Conservation (phyloP, 2,888 invertebrate genomes). For the Heterodera filipjevi region DNA sequence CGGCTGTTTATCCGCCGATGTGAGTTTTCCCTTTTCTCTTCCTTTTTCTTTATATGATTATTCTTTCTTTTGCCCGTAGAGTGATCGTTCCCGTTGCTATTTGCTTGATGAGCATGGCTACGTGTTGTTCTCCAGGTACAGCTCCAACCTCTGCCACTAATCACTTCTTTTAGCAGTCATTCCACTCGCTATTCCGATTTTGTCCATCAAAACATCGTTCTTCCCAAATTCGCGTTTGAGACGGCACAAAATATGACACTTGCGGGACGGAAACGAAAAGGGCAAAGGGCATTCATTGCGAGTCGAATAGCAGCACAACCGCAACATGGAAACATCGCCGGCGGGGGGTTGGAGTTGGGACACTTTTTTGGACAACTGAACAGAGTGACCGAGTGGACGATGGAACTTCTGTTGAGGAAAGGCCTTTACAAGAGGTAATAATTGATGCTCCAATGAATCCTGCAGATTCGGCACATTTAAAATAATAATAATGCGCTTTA, state of each 20-base stretch:
- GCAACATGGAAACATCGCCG: slow-evolving; percentile 13
- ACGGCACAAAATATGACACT: slow-evolving; percentile 12
- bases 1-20: slow-evolving; percentile 51
- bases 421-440: slow-evolving; percentile 53
- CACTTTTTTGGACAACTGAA: slow-evolving; percentile 60
- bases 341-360: slow-evolving; percentile 42
- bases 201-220: slow-evolving; percentile 27
- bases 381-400: slow-evolving; percentile 60
- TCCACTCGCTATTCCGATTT: slow-evolving; percentile 31
- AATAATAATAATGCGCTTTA: too few relatives aligned
- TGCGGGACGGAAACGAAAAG: background rate
- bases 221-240: background rate
- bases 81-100: slow-evolving; percentile 53
- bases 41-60: background rate
- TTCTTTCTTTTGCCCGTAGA: slow-evolving; percentile 32
- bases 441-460: background rate
- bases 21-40: slow-evolving; percentile 22
- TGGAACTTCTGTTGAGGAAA: slow-evolving; percentile 57
- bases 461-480: background rate
- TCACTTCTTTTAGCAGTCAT: background rate
- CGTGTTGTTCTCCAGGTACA: slow-evolving; percentile 57
- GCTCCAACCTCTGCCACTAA: background rate
- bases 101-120: slow-evolving; percentile 63
- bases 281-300: slow-evolving; percentile 20
- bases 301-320: slow-evolving; percentile 12